Percentiles rank a stretch among this genome's conserved stretches.
Evolutionary conservation across 2,888 invertebrate species (phyloP).

Genomic region (Xiphydria camelus): DNA sequence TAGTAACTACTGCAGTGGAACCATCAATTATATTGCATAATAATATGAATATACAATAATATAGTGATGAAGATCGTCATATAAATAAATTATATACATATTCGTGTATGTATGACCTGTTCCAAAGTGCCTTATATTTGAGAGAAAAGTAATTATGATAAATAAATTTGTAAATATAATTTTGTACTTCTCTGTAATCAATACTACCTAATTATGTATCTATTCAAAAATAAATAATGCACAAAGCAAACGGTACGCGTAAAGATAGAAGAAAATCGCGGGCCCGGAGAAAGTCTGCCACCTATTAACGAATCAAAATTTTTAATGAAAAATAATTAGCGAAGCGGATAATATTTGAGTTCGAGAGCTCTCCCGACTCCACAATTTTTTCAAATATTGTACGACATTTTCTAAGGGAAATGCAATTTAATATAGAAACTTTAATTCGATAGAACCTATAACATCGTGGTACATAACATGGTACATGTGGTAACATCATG

Average conservation of each 20-base stretch:
- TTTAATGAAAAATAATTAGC: not conserved
- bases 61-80: constrained; percentile 25
- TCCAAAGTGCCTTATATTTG: constrained; percentile 56
- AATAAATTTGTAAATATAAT: constrained; percentile 43
- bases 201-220: constrained; percentile 29
- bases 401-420: no score
- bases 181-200: constrained; percentile 40
- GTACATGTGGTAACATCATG: constrained; percentile 3
- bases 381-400: no score
- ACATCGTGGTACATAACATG: constrained; percentile 10
- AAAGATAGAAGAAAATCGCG: not conserved
- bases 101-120: constrained; percentile 24
- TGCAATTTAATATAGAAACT: no score
- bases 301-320: no score
- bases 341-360: no score
- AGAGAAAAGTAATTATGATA: constrained; percentile 27
- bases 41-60: constrained; percentile 17
- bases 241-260: not conserved
- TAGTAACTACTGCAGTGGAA: constrained; percentile 55
- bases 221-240: constrained; percentile 26
- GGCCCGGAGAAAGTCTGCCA: no score
- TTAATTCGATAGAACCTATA: no score
- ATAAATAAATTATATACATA: constrained; percentile 25
- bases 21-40: constrained; percentile 56
- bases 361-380: no score